A percentile compares a stretch with the other conserved stretches of the same genome.
phyloP scores from a whole-genome alignment of 2,888 invertebrate species.

The Augiades crinisus region DNA sequence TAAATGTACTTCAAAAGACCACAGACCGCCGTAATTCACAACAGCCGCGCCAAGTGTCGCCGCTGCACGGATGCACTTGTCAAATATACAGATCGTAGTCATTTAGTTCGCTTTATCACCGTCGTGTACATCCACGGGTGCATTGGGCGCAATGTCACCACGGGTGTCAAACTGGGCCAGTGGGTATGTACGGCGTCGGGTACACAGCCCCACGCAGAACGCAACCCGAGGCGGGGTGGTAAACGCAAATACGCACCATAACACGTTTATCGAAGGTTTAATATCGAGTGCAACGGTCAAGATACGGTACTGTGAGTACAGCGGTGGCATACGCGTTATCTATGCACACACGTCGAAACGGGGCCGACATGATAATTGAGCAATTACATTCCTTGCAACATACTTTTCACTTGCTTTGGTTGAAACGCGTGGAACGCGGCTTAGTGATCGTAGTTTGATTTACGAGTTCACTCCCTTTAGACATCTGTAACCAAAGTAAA shows the following conservation, averaged over 20 bases:
- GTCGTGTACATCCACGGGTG: slow-evolving; percentile 40
- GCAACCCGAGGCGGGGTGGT: background rate
- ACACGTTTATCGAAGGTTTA: slow-evolving; percentile 2
- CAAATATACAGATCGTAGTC: no score
- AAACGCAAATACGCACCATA: slow-evolving; percentile 11
- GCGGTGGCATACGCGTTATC: slow-evolving; percentile 32
- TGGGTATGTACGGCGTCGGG: slow-evolving; percentile 36
- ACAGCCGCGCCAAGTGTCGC: no score
- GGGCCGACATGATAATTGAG: slow-evolving; percentile 60
- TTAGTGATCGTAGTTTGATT: no score
- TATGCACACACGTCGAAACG: slow-evolving; percentile 47
- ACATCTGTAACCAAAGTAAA: no score
- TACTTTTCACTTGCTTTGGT: slow-evolving; percentile 37
- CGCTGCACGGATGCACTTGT: no score
- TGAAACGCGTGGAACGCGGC: background rate
- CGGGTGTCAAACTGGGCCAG: slow-evolving; percentile 55
- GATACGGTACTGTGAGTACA: slow-evolving; percentile 18
- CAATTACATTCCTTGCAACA: slow-evolving; percentile 65
- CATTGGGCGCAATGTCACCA: slow-evolving; percentile 55
- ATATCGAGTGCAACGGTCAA: slow-evolving; percentile 4
- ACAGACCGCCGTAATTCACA: no score
- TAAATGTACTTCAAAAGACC: no score
- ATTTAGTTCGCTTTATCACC: slow-evolving; percentile 36
- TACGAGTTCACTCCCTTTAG: no score
- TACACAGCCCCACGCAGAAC: slow-evolving; percentile 21